Evolutionary conservation across 2,888 invertebrate species (phyloP), one percentile per base, ranked within the genome.

Genomic region (Dasysyrphus albostriatus): DNA sequence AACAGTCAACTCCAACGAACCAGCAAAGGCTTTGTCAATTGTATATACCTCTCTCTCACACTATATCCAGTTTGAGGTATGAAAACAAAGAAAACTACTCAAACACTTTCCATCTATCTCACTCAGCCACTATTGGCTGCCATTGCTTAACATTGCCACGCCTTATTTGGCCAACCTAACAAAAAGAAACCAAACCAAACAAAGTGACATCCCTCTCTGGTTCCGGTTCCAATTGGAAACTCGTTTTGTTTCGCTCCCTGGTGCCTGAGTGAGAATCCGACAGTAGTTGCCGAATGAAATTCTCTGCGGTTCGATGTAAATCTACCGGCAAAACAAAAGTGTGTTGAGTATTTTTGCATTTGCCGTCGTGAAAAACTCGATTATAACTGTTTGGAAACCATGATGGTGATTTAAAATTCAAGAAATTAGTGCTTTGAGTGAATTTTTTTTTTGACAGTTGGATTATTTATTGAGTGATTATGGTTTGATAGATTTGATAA

Each of bases 211-310:
- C 65, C 82, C 74, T 85, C 58, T 85, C 82, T 82, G 82, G 16
- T 82, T 82, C 78, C 58, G 82, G 16, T 82, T 82, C 78, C 58
- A 79, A 75, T 75, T 75, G 79, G 75, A 79, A 83, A 87, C 83
- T 83, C 87, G 87, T 83, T 87, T 83, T 75, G 87, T 87, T 87
- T 87, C 87, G 83, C 75, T 87, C 61, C 42, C 47, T n/a, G 42
- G 44, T 74, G 39, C 32, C 78, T 58, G 85, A 87, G 83, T 83
- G 87, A 83, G 78, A 63, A 54, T 61, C 75, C 67, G 83, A 65
- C 87, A 87, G 78, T 83, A 87, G 87, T 87, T 67, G 24, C 87
- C 72, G 78, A 83, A 75, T 75, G 87, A 87, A 87, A 79, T 83
- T 79, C 83, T 79, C 34, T 44, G 83, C 83, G 87, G 87, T 83